These are phyloP conservation scores for Thecocarcelia acutangulata DNA, from an alignment of 2,888 invertebrate species.

Conservation along the genomic window DNA sequence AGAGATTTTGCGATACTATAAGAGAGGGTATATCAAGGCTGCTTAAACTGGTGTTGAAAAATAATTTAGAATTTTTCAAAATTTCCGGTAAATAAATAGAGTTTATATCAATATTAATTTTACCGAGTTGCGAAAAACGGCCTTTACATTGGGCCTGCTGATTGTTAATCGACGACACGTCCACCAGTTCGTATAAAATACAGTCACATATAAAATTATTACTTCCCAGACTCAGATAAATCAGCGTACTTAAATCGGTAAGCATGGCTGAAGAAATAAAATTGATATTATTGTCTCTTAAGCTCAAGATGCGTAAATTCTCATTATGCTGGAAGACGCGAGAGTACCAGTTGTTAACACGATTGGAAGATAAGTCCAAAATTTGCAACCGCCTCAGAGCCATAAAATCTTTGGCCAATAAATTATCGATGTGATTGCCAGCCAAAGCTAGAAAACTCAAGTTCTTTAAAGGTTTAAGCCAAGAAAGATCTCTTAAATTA, in stretches of 20 bases:
- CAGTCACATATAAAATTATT: conserved; percentile 86
- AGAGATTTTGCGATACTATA: conserved; percentile 21
- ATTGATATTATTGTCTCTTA: conserved; percentile 84
- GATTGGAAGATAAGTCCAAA: conserved; percentile 83
- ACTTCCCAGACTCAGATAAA: conserved; percentile 82
- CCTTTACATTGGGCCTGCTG: conserved; percentile 72
- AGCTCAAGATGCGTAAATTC: conserved; percentile 81
- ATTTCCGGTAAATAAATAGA: neutral
- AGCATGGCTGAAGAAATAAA: conserved; percentile 84
- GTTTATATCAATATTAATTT: conserved; percentile 1
- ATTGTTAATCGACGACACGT: conserved; percentile 78
- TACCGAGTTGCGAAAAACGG: neutral
- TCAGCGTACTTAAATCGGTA: conserved; percentile 82
- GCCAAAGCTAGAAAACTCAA: conserved; percentile 82
- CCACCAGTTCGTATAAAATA: conserved; percentile 82
- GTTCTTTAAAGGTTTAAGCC: conserved; percentile 80
- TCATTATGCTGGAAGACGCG: conserved; percentile 80
- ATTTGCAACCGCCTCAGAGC: conserved; percentile 81
- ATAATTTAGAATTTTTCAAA: neutral
- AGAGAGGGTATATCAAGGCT: conserved; percentile 21
- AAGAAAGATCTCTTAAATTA: conserved; percentile 80
- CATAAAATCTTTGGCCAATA: conserved; percentile 77
- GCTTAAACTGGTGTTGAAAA: conserved; percentile 4
- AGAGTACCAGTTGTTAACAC: conserved; percentile 83
- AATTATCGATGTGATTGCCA: conserved; percentile 82